phyloP scores from a whole-genome alignment of 2,888 invertebrate species.

The Ischnura elegans region DNA sequence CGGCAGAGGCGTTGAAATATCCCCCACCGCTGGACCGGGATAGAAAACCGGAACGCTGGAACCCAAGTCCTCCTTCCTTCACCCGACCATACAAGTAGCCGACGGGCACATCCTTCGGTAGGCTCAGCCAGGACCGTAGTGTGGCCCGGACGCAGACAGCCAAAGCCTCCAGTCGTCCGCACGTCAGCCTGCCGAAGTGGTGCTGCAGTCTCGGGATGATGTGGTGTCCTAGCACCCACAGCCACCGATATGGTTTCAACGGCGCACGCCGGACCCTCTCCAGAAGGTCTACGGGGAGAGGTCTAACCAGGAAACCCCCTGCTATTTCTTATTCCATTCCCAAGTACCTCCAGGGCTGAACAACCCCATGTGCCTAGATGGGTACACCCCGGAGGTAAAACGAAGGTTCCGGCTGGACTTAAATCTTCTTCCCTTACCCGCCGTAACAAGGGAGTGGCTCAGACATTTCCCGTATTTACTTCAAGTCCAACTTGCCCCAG shows the following conservation, averaged over 20 bases:
- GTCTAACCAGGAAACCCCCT: neutral
- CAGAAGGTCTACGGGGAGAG: neutral
- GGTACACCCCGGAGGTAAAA: slow-evolving; percentile 66
- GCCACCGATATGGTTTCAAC: neutral
- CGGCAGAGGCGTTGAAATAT: neutral
- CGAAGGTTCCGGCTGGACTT: slow-evolving; percentile 71
- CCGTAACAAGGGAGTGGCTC: slow-evolving; percentile 73
- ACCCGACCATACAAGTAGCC: slow-evolving; percentile 75
- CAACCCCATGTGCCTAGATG: slow-evolving; percentile 72
- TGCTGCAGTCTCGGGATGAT: neutral
- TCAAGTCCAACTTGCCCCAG: neutral
- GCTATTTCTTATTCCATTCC: slow-evolving; percentile 66
- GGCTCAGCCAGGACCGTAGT: slow-evolving; percentile 74
- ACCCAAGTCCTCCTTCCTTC: slow-evolving; percentile 72
- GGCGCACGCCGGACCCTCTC: neutral
- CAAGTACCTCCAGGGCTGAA: slow-evolving; percentile 74
- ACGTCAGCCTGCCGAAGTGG: slow-evolving; percentile 71
- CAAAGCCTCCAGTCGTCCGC: slow-evolving; percentile 72
- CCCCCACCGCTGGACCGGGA: neutral
- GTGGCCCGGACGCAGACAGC: slow-evolving; percentile 74
- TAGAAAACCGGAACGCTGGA: neutral
- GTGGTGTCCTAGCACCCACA: neutral
- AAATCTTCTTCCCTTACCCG: slow-evolving; percentile 74
- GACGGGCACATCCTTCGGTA: slow-evolving; percentile 74
- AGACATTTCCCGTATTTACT: slow-evolving; percentile 69